Conservation (phyloP, 2,113 vertebrate species). For the Malurus cyaneus region DNA sequence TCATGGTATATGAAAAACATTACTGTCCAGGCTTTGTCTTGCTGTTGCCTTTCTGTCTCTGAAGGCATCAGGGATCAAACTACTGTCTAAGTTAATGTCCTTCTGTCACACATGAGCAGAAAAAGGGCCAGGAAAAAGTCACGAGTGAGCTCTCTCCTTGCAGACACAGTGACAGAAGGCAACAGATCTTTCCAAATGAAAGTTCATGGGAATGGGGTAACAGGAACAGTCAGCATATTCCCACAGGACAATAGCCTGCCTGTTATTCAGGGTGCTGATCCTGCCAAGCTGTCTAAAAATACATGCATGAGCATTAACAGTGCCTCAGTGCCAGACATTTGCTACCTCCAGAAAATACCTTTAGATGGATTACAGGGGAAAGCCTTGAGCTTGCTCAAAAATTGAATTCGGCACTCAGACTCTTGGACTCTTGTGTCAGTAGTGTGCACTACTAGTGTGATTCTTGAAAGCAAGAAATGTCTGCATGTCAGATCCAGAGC, state of each 20-base stretch:
- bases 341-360: not conserved
- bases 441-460: not conserved
- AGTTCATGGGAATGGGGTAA: not conserved
- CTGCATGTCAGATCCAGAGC: not conserved
- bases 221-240: slow-evolving; percentile 13
- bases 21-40: not conserved
- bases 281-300: slow-evolving; percentile 3
- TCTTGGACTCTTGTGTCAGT: not conserved
- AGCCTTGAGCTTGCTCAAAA: not conserved
- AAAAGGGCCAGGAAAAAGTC: not conserved
- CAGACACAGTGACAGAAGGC: not conserved
- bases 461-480: not conserved
- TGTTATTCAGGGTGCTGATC: not conserved
- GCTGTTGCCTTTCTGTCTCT: not conserved
- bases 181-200: slow-evolving; percentile 9
- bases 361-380: not conserved
- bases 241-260: not conserved
- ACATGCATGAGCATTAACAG: not conserved
- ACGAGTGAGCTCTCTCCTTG: not conserved
- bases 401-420: not conserved
- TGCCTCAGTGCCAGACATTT: not conserved
- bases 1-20: not conserved
- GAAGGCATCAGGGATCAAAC: not conserved
- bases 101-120: not conserved
- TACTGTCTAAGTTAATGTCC: not conserved